phyloP scores from a whole-genome alignment of 2,888 invertebrate genomes.

The Trichogramma evanescens region DNA sequence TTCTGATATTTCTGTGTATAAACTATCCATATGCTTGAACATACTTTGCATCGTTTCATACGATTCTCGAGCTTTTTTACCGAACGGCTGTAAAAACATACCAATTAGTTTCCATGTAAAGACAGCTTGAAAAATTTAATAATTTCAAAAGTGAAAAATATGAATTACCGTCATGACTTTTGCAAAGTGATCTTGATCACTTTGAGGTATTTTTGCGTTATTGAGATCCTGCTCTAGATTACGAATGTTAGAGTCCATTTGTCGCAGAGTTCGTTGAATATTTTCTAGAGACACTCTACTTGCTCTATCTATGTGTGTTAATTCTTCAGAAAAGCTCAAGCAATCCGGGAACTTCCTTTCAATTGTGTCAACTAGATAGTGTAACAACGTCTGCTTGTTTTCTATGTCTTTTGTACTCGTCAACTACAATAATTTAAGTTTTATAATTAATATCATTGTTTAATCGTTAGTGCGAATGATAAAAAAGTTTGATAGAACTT shows the following conservation, averaged over 20 bases:
- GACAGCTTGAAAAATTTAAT: not conserved
- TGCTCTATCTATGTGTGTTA: constrained; percentile 85
- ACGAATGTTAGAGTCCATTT: constrained; percentile 81
- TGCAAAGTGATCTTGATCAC: constrained; percentile 75
- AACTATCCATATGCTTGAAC: constrained; percentile 85
- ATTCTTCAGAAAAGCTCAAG: constrained; percentile 75
- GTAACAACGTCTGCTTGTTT: constrained; percentile 85
- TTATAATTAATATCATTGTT: not conserved
- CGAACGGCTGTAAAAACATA: constrained; percentile 54
- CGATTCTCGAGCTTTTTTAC: constrained; percentile 74
- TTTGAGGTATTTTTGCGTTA: constrained; percentile 73
- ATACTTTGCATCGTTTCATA: constrained; percentile 85
- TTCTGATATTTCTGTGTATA: constrained; percentile 78
- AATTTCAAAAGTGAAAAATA: constrained; percentile 30
- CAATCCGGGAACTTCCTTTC: constrained; percentile 84
- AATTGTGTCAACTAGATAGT: constrained; percentile 82
- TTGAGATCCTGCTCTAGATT: constrained; percentile 86
- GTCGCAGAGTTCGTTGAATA: constrained; percentile 70
- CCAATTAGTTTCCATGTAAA: not conserved
- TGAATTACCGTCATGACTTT: constrained; percentile 84
- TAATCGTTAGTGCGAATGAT: not conserved
- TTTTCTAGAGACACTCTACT: constrained; percentile 78
- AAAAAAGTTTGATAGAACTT: constrained; percentile 23
- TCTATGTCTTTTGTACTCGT: constrained; percentile 88
- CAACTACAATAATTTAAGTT: constrained; percentile 50